Base-by-base conservation (phyloP, 2,113 vertebrate genomes). In the Columba livia region DNA sequence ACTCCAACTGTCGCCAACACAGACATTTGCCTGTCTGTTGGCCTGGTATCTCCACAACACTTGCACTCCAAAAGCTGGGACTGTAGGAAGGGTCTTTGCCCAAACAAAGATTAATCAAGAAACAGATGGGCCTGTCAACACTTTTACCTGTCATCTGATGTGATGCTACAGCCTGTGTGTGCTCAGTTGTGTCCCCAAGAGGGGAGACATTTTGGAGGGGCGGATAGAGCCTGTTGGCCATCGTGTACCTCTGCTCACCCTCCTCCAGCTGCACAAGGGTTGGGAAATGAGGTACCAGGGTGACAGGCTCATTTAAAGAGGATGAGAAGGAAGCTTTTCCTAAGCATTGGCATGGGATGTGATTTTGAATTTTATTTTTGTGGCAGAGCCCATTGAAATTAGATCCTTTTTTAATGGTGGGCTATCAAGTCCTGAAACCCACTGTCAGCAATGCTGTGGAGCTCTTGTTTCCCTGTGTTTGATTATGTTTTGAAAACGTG, bases 281-380 rank as follows among this genome's bases (percentile, higher is more conserved):
- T 42, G 60, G 64, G 51, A 91, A 75, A 73, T 4, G 51, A 0
- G 18, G 47, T 74, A 48, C 5, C 47, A 0, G 0, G 29, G 24
- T 51, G 36, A 84, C 53, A 50, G 32, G 29, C 61, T 74, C 26
- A 36, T 62, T 83, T 58, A 50, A 80, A 82, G 18, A 29, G 42
- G 29, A 80, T 57, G 61, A 80, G 67, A 80, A 73, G 34, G 53
- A 92, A 86, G 79, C 28, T 93, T 84, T 48, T 60, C 44, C 50
- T 21, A 54, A 62, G n/a, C 36, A 16, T 50, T 1, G 7, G 24
- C 40, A 79, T 0, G 2, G 50, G 54, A 28, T 32, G n/a, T 69
- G 50, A 81, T 53, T 89, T 71, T 65, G 31, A 79, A 40, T 73
- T 77, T 73, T 38, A 19, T 84, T 89, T 93, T 64, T 66, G 48